Conservation (phyloP, 2,113 vertebrate species). For the Rhinogobius similis region DNA sequence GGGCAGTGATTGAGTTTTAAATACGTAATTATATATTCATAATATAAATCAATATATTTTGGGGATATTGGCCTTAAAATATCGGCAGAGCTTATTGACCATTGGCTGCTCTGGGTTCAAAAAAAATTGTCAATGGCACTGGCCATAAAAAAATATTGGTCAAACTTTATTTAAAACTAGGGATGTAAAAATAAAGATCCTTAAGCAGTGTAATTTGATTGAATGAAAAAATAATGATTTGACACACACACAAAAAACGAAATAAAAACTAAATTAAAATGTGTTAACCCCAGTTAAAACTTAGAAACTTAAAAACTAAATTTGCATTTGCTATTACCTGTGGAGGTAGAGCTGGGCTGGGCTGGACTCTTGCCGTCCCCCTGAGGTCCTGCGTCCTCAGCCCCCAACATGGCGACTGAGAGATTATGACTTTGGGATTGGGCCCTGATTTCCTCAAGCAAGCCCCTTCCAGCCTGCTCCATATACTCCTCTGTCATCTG, state of each 20-base stretch:
- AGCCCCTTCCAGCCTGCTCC: constrained; percentile 85
- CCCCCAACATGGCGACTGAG: constrained; percentile 62
- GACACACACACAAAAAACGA: no score
- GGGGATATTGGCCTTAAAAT: no score
- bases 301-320: background rate
- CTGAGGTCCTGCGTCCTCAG: constrained; percentile 72
- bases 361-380: constrained; percentile 81
- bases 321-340: constrained; percentile 73
- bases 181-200: no score
- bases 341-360: constrained; percentile 74
- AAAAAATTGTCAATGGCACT: no score
- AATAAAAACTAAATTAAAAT: background rate
- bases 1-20: no score
- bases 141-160: no score
- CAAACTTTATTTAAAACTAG: no score
- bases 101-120: no score
- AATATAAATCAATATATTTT: no score
- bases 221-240: no score
- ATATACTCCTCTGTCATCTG: constrained; percentile 91
- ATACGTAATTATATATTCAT: no score
- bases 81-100: no score
- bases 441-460: constrained; percentile 84
- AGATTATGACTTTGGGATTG: constrained; percentile 61
- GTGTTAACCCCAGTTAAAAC: background rate
- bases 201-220: background rate